Conservation (phyloP, 37 sponge, comb jelly and placozoan species). For the Spongilla lacustris region DNA sequence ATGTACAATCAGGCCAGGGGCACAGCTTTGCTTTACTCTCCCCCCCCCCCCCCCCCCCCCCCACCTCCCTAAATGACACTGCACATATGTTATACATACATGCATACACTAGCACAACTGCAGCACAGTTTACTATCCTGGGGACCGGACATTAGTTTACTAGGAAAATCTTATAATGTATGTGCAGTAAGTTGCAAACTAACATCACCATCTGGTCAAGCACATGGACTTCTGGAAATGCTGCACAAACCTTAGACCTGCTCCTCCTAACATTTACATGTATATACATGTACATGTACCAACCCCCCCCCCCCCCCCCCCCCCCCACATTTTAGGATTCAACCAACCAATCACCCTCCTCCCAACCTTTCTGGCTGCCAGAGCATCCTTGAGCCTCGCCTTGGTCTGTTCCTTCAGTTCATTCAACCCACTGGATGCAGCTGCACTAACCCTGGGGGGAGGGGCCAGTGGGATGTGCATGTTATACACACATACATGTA, state of each 20-base stretch:
- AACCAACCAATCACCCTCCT: not conserved
- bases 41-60: not conserved
- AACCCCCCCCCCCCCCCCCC: not conserved
- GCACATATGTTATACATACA: not conserved
- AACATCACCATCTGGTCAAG: too few relatives aligned
- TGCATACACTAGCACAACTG: not conserved
- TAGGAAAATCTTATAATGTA: too few relatives aligned
- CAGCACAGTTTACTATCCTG: too few relatives aligned
- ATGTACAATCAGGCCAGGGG: too few relatives aligned
- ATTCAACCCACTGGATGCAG: conserved; percentile 65
- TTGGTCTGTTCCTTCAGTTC: conserved; percentile 67
- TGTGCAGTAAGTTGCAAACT: too few relatives aligned
- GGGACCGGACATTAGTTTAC: too few relatives aligned
- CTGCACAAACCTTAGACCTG: too few relatives aligned
- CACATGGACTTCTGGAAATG: too few relatives aligned
- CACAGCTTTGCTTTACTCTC: not conserved
- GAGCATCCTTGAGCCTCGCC: conserved; percentile 50
- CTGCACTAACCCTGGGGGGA: conserved; percentile 62
- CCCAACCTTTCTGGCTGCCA: conserved; percentile 56
- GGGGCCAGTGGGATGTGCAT: not conserved
- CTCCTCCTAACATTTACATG: too few relatives aligned
- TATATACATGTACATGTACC: too few relatives aligned
- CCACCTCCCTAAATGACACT: not conserved
- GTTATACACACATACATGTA: not conserved
- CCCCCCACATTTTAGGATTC: not conserved